phyloP scores from a whole-genome alignment of 2,888 invertebrate genomes.

The Drosophila subsilvestris region DNA sequence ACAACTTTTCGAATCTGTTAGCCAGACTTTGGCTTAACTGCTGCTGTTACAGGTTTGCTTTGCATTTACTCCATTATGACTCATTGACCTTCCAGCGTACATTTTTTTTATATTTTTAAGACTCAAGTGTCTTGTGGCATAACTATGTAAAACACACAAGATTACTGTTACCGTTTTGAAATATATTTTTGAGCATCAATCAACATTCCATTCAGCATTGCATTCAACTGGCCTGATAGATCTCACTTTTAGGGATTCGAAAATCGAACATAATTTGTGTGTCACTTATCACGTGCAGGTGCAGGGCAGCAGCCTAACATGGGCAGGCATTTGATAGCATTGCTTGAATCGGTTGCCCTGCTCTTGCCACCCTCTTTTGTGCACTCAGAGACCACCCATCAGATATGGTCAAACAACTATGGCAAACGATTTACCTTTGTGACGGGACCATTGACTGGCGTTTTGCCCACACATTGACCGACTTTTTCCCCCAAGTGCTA shows the following conservation, averaged over 20 bases:
- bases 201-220: conserved; percentile 1
- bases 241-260: conserved; percentile 59
- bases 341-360: conserved; percentile 23
- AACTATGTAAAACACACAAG: not conserved
- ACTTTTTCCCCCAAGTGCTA: conserved; percentile 70
- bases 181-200: not conserved
- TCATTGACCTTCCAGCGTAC: not conserved
- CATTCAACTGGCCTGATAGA: conserved; percentile 15
- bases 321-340: conserved; percentile 10
- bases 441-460: conserved; percentile 66
- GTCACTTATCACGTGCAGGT: conserved; percentile 54
- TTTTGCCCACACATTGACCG: conserved; percentile 72
- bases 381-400: conserved; percentile 73
- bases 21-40: not conserved
- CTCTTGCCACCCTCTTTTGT: conserved; percentile 34
- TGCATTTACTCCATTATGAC: not conserved
- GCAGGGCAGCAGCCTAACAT: conserved; percentile 7
- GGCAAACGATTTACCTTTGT: not conserved
- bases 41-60: not conserved
- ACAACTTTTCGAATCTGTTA: no score
- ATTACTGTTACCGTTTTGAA: no score
- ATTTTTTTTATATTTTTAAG: not conserved
- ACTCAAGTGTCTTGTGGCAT: no score
- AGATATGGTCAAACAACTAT: conserved; percentile 36
- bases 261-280: conserved; percentile 69